These are phyloP conservation scores for Falco berigora DNA, from an alignment of 2,797 vertebrate genomes.

Conservation along the genomic window DNA sequence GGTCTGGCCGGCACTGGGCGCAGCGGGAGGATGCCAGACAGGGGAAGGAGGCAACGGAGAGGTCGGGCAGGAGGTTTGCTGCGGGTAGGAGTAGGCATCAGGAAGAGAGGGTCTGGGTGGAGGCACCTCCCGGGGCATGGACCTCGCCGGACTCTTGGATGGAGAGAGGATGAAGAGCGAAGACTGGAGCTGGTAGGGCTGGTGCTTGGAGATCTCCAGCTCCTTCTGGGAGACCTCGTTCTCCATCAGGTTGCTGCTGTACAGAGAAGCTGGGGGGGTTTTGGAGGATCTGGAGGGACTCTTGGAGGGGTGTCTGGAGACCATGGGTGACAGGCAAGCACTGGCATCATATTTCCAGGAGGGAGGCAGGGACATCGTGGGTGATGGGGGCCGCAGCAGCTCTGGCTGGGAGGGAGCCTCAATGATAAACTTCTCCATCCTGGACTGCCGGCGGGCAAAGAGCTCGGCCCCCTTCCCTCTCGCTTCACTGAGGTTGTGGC, in stretches of 20 bases:
- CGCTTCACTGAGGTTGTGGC: slow-evolving; percentile 85
- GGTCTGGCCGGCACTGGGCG: slow-evolving; percentile 50
- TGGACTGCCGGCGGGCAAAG: slow-evolving; percentile 89
- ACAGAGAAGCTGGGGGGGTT: slow-evolving; percentile 77
- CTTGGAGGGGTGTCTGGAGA: slow-evolving; percentile 80
- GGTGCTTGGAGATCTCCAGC: slow-evolving; percentile 86
- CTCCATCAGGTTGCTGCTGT: slow-evolving; percentile 74
- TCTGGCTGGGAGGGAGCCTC: slow-evolving; percentile 75
- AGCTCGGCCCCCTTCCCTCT: slow-evolving; percentile 94
- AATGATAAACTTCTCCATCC: slow-evolving; percentile 92
- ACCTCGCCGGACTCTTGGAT: slow-evolving; percentile 78
- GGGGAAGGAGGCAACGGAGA: slow-evolving; percentile 70
- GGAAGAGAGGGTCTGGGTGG: slow-evolving; percentile 76
- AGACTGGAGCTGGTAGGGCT: slow-evolving; percentile 87
- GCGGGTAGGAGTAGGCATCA: slow-evolving; percentile 56
- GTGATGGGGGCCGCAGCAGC: slow-evolving; percentile 84
- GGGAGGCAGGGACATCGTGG: slow-evolving; percentile 93
- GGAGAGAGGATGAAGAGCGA: slow-evolving; percentile 91
- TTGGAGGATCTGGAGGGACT: slow-evolving; percentile 78
- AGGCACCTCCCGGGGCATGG: slow-evolving; percentile 78
- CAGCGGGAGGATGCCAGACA: slow-evolving; percentile 65
- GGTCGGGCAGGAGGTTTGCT: slow-evolving; percentile 78
- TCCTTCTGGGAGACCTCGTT: slow-evolving; percentile 85
- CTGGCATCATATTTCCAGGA: slow-evolving; percentile 91
- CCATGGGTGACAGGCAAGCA: slow-evolving; percentile 78